These are phyloP conservation scores for Acestrorhynchus altus DNA, from an alignment of 2,797 vertebrate species.

Conservation along the genomic window DNA sequence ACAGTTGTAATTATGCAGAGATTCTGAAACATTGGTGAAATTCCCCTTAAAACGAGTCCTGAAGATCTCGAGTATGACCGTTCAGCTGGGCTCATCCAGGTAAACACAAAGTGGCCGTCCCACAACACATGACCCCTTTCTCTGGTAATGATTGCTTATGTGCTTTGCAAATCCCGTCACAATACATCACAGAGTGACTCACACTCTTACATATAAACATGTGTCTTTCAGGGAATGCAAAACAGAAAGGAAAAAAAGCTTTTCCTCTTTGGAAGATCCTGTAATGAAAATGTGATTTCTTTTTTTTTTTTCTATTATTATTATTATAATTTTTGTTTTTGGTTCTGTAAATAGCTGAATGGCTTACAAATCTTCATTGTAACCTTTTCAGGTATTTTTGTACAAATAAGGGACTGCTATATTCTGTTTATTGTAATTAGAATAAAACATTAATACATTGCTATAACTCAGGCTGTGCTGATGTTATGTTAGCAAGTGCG, in stretches of 20 bases:
- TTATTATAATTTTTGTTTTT: too few species aligned
- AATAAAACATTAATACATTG: conserved; percentile 97
- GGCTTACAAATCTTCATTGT: conserved; percentile 92
- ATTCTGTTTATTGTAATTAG: conserved; percentile 98
- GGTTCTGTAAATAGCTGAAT: conserved; percentile 92
- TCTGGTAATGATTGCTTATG: conserved; percentile 45
- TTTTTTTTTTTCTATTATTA: too few species aligned
- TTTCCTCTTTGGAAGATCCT: conserved; percentile 79
- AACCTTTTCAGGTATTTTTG: conserved; percentile 99
- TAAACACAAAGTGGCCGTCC: neutral
- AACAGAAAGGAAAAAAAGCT: conserved; percentile 65
- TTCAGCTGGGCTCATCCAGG: neutral
- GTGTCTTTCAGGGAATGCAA: conserved; percentile 90
- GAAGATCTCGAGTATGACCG: neutral
- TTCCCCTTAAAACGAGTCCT: too few species aligned
- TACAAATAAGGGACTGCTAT: conserved; percentile 97
- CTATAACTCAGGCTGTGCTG: conserved; percentile 76
- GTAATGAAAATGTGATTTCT: conserved; percentile 82
- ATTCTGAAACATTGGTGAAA: too few species aligned
- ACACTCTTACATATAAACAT: conserved; percentile 43
- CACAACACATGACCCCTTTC: neutral
- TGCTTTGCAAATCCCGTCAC: conserved; percentile 79
- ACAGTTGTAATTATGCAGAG: too few species aligned
- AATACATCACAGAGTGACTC: conserved; percentile 71
- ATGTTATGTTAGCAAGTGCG: conserved; percentile 46